Percentiles rank a stretch among this genome's conserved stretches.
Conservation (phyloP, 2,888 invertebrate species). For the Agriotes lineatus region DNA sequence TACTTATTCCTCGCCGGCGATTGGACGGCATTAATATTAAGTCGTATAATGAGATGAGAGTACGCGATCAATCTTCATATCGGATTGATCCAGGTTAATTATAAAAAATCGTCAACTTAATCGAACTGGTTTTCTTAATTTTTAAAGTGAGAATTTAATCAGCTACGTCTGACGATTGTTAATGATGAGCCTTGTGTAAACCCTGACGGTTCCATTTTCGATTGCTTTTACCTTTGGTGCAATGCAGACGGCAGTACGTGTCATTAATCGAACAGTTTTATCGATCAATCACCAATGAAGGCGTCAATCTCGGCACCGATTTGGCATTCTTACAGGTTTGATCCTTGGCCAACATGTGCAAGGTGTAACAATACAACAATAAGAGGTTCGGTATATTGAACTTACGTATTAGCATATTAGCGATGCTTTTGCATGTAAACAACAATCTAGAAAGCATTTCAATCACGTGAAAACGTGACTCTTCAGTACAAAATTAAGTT, state of each 20-base stretch:
- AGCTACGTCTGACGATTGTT: no score
- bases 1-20: neutral
- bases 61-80: neutral
- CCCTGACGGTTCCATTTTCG: neutral
- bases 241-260: neutral
- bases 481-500: neutral
- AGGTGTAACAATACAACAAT: neutral
- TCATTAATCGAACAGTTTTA: neutral
- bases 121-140: neutral
- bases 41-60: neutral
- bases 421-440: neutral
- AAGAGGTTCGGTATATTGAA: neutral
- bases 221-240: neutral
- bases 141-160: no score
- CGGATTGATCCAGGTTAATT: neutral
- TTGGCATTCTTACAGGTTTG: neutral
- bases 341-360: conserved; percentile 5
- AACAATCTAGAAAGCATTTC: neutral
- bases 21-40: neutral
- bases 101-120: neutral
- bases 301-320: neutral
- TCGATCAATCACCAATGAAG: neutral
- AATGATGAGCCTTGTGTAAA: neutral
- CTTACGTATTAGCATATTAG: neutral
- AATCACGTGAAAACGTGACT: neutral